These are phyloP conservation scores for Folsomia candida DNA, from an alignment of 2,888 invertebrate genomes.

Conservation along the genomic window DNA sequence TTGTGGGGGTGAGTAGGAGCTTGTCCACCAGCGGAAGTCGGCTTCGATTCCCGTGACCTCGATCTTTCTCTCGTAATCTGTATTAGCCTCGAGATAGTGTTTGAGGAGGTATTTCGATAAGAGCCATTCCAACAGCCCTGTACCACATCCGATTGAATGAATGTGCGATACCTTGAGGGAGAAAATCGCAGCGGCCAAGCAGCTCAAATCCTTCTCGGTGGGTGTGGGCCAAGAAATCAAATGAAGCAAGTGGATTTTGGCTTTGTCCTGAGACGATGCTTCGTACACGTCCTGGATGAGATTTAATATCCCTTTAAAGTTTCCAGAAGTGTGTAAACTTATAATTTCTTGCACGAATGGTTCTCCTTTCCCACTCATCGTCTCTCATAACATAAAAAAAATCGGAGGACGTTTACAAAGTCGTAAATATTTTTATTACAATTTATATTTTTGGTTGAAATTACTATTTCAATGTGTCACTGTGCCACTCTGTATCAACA, in stretches of 20 bases:
- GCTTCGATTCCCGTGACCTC: slow-evolving; percentile 68
- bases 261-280: slow-evolving; percentile 26
- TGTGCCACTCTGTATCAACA: no score
- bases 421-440: no score
- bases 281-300: slow-evolving; percentile 27
- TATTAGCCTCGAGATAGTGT: slow-evolving; percentile 29
- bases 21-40: slow-evolving; percentile 77
- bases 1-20: slow-evolving; percentile 69
- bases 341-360: slow-evolving; percentile 40
- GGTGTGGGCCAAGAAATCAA: slow-evolving; percentile 74
- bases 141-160: slow-evolving; percentile 74
- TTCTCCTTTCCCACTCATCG: slow-evolving; percentile 40
- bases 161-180: slow-evolving; percentile 53
- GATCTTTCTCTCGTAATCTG: slow-evolving; percentile 50
- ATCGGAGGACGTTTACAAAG: no score
- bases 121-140: slow-evolving; percentile 79
- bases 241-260: slow-evolving; percentile 38
- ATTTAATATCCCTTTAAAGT: slow-evolving; percentile 27
- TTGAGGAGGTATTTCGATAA: slow-evolving; percentile 54
- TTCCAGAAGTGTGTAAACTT: slow-evolving; percentile 22
- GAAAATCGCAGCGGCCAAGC: slow-evolving; percentile 56
- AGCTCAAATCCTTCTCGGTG: slow-evolving; percentile 63
- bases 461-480: no score
- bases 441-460: no score
- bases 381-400: background rate